These are phyloP conservation scores for Chionoecetes opilio DNA, from an alignment of 1,140 invertebrate species.

Conservation along the genomic window DNA sequence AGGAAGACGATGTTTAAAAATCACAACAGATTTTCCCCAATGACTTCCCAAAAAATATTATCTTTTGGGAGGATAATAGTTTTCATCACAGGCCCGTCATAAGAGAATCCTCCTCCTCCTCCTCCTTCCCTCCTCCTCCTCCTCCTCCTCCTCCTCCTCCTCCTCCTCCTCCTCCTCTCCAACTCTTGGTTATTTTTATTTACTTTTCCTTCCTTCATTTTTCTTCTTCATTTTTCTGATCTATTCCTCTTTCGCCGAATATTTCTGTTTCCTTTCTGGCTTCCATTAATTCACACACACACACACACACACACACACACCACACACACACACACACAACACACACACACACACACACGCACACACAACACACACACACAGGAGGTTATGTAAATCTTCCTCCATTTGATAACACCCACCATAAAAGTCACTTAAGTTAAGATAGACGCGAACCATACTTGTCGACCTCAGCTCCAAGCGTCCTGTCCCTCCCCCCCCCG, in stretches of 20 bases:
- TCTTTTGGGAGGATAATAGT: neutral
- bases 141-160: conserved; percentile 22
- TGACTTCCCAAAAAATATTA: neutral
- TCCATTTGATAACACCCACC: neutral
- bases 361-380: neutral
- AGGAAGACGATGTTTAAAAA: neutral
- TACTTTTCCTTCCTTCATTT: neutral
- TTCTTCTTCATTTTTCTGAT: neutral
- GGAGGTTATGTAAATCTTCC: neutral
- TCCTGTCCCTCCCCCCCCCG: neutral
- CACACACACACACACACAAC: neutral
- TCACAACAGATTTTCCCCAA: neutral
- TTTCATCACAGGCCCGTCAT: neutral
- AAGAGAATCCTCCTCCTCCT: neutral
- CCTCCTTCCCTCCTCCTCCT: neutral
- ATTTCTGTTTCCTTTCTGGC: neutral
- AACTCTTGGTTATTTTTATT: neutral
- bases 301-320: neutral
- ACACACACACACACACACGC: conserved; percentile 6
- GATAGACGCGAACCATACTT: neutral
- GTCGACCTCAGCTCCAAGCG: neutral
- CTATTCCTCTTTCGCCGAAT: neutral
- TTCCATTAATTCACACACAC: neutral
- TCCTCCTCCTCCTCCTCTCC: conserved; percentile 14
- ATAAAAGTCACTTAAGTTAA: neutral